Percentiles rank a stretch among this genome's conserved stretches.
Evolutionary conservation across 2,113 vertebrate species (phyloP).

Genomic region (Morone chrysops): DNA sequence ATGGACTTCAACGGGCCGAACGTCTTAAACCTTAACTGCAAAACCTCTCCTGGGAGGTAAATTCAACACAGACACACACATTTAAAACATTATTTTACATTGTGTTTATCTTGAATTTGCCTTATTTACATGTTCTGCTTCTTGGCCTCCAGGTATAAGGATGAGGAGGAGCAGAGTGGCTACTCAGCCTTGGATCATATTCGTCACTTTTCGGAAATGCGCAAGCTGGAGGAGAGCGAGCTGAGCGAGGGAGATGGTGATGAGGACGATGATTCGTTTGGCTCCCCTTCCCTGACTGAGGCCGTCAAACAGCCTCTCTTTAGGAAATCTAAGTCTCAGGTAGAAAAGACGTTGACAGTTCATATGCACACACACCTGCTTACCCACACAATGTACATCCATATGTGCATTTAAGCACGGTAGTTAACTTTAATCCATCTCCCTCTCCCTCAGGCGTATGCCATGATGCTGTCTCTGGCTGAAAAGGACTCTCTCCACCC

Average conservation of each 20-base stretch:
- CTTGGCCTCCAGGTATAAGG: constrained; percentile 76
- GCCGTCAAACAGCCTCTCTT: constrained; percentile 95
- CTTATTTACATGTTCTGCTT: not conserved
- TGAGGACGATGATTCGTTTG: constrained; percentile 83
- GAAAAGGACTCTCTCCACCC: constrained; percentile 96
- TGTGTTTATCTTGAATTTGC: not conserved
- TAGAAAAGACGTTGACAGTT: constrained; percentile 67
- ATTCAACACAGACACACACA: not conserved
- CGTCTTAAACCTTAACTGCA: constrained; percentile 90
- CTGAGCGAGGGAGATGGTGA: constrained; percentile 86
- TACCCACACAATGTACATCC: not conserved
- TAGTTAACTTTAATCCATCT: not conserved
- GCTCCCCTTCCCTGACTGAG: constrained; percentile 89
- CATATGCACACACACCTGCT: not conserved
- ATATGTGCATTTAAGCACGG: not conserved
- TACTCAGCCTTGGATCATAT: constrained; percentile 97
- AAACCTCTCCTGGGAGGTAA: constrained; percentile 91
- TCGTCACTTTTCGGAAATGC: constrained; percentile 95
- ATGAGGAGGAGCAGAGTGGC: constrained; percentile 92
- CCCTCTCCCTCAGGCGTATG: constrained; percentile 87
- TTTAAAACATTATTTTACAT: not conserved
- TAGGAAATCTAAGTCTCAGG: constrained; percentile 99
- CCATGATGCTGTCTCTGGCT: constrained; percentile 98
- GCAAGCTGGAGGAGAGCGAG: constrained; percentile 94
- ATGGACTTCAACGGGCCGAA: constrained; percentile 88